Evolutionary conservation across 2,797 vertebrate species (phyloP).

Genomic region (Uromys caudimaculatus): DNA sequence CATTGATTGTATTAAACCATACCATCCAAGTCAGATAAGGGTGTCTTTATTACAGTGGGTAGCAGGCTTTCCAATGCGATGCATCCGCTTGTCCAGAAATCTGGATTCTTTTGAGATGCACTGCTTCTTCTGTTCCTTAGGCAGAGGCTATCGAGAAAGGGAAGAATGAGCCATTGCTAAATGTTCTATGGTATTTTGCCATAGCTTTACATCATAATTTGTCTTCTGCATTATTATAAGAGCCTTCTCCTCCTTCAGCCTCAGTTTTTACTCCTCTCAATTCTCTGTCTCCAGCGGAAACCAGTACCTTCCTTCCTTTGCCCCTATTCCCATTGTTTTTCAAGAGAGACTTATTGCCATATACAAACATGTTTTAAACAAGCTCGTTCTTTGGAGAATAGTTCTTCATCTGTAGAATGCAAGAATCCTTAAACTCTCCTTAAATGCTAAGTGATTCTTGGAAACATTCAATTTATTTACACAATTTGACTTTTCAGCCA

Average conservation of each 20-base stretch:
- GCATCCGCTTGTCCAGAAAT: background rate
- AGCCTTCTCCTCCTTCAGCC: background rate
- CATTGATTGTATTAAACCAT: background rate
- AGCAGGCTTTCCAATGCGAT: background rate
- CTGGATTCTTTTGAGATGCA: background rate
- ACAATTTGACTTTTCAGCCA: background rate
- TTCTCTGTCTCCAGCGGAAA: background rate
- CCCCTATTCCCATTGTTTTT: constrained; percentile 30
- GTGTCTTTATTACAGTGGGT: background rate
- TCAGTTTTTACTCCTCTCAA: background rate
- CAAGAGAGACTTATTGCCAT: background rate
- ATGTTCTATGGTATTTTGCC: background rate
- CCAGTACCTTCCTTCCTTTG: background rate
- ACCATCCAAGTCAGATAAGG: background rate
- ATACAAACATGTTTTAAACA: background rate
- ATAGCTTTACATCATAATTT: background rate
- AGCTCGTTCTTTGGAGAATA: background rate
- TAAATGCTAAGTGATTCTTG: constrained; percentile 25
- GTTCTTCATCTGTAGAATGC: constrained; percentile 11
- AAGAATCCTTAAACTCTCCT: constrained; percentile 32
- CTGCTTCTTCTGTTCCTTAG: background rate
- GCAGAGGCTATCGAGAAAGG: background rate
- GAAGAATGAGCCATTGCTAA: background rate
- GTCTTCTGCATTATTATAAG: background rate
- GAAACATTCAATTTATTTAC: constrained; percentile 13